Base-by-base conservation (phyloP, 2,113 vertebrate genomes). In the Dryoscopus gambensis region DNA sequence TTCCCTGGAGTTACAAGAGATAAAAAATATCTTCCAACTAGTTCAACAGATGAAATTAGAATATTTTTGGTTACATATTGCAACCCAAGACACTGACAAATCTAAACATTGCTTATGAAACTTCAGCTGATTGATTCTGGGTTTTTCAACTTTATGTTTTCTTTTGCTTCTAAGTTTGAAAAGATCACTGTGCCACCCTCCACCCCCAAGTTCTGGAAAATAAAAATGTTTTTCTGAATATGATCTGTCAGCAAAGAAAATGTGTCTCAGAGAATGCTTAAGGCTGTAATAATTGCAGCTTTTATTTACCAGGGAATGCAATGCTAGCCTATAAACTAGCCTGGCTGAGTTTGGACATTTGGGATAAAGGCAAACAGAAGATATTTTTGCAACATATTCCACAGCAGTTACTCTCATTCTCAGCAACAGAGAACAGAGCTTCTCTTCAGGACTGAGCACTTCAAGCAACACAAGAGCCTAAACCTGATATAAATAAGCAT, bases 401-500 rank as follows among this genome's bases (percentile, higher is more conserved):
- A 55, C 33, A 68, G 37, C 7, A 64, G 31, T 27, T 84, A 19
- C 9, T 60, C 5, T 46, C 21, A 68, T 50, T 87, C 15, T 44
- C 1, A 0, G 5, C 15, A 76, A 12, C 47, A 52, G 11, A 85
- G 14, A 83, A 67, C 4, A 49, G 17, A 91, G 2, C 6, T 87
- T 74, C 15, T 87, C 14, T 78, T 33, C 20, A 64, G 16, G 37
- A 86, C 22, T 75, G 15, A 75, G 5, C 15, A 49, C 12, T 20
- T 87, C 40, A 78, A 81, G 20, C 5, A 65, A 23, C 7, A 27
- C 15, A 44, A 0, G 1, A 63, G 2, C 0, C 0, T n/a, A 73
- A 92, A 63, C 7, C 15, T 47, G 15, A n/a, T 14, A 27, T 15
- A 60, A 89, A 37, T 7, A 6, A 70, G 7, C 5, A 50, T 12